Conservation (phyloP, 2,888 invertebrate species). For the Cantharis rustica region DNA sequence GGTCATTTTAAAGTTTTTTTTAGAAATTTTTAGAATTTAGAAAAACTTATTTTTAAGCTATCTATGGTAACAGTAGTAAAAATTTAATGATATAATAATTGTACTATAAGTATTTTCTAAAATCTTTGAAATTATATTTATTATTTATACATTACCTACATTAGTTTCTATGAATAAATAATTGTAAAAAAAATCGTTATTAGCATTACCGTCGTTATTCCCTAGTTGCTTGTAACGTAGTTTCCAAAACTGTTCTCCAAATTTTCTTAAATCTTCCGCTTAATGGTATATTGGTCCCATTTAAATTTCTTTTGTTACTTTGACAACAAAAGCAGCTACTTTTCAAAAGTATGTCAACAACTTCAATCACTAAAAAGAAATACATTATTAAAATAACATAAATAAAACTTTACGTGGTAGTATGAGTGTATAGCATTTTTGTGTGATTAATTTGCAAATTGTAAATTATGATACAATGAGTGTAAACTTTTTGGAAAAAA, state of each 20-base stretch:
- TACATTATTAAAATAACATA: background rate
- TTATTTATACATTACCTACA: too few relatives aligned
- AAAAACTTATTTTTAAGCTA: too few relatives aligned
- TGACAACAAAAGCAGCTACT: background rate
- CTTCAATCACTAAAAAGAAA: background rate
- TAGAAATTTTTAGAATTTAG: too few relatives aligned
- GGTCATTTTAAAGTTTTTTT: too few relatives aligned
- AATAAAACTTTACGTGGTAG: background rate
- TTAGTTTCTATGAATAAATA: background rate
- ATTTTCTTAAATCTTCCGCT: slow-evolving; percentile 1
- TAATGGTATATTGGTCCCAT: background rate
- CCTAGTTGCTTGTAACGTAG: background rate
- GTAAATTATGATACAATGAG: too few relatives aligned
- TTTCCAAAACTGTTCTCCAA: background rate
- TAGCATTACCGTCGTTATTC: background rate
- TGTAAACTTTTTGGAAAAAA: too few relatives aligned
- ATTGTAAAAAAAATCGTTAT: background rate
- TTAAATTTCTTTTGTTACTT: background rate
- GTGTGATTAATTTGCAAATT: too few relatives aligned
- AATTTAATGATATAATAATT: too few relatives aligned
- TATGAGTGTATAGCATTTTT: background rate
- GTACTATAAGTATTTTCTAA: too few relatives aligned
- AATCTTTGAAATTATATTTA: too few relatives aligned
- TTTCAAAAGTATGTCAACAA: background rate
- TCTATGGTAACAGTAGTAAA: too few relatives aligned